Conservation (phyloP, 2,888 invertebrate species). For the Diaphora mendica region DNA sequence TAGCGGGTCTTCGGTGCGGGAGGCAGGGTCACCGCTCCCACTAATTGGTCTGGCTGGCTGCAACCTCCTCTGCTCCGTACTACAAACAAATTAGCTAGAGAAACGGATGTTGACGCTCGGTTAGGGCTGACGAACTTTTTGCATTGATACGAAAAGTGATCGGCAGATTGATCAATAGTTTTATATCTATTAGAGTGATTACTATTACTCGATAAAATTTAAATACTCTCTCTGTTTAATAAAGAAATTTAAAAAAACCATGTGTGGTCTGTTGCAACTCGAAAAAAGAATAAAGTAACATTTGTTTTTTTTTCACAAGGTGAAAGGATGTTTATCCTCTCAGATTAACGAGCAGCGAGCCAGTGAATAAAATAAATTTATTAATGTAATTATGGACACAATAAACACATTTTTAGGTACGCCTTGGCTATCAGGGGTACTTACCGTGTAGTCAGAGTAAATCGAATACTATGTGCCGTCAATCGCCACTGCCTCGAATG, state of each 20-base stretch:
- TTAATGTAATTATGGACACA: neutral
- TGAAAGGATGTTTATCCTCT: neutral
- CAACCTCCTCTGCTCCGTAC: conserved; percentile 64
- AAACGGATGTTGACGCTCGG: conserved; percentile 64
- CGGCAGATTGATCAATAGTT: neutral
- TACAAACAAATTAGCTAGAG: conserved; percentile 78
- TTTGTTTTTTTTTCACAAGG: too few species aligned
- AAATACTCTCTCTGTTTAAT: too few species aligned
- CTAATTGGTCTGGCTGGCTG: conserved; percentile 76
- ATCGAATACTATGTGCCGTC: neutral
- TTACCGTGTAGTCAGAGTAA: neutral
- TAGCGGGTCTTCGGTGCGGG: conserved; percentile 58
- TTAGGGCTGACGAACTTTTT: conserved; percentile 59
- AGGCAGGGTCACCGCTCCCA: conserved; percentile 61
- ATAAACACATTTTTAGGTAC: neutral
- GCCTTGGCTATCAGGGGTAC: neutral
- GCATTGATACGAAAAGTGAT: conserved; percentile 12
- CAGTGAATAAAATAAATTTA: neutral
- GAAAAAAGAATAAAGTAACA: neutral
- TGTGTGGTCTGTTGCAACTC: neutral
- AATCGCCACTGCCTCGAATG: neutral
- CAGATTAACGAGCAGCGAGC: neutral
- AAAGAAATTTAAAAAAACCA: neutral
- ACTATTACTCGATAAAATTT: too few species aligned
- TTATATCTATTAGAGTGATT: neutral